Base-by-base conservation (phyloP, 2,888 invertebrate species). In the Drosophila infuscata region DNA sequence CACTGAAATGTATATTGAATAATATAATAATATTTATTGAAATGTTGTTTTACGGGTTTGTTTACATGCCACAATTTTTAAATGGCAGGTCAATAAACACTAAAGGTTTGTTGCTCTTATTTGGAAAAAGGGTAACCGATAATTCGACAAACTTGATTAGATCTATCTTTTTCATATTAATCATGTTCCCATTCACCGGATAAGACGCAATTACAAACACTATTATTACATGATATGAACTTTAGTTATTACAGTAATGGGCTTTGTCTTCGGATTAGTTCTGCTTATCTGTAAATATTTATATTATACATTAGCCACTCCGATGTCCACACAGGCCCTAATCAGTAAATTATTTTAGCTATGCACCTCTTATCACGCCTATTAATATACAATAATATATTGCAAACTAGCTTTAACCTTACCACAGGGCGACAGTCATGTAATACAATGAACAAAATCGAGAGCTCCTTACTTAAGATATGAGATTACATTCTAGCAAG, bases 351-450 rank as follows among this genome's bases (percentile, higher is more conserved):
- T n/a, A 25, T 49, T 56, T 38, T n/a, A 29, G 35, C 30, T 25
- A 52, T 48, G 33, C n/a, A 15, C 59, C 74, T 79, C 76, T 76
- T 74, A 76, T 76, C 69, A 30, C 12, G 61, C 17, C 53, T 62
- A 75, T 74, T 58, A 69, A 79, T 73, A 46, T 43, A 36, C 35
- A 12, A 51, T 20, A 57, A 41, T 30, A 46, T 59, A 35, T 51
- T 41, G 32, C 33, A 52, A 59, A 33, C 5, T 29, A 15, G 15
- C 36, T 7, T n/a, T 25, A 46, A 41, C 38, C 32, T 38, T 25
- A 43, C 43, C 15, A 3, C n/a, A 4, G 35, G 1, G 29, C 30
- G 35, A 63, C 5, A 58, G n/a, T 0, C 48, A 51, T 63, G 49
- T 46, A 54, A 68, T n/a, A 66, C 52, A 38, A 7, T 36, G 20